A percentile compares a stretch with the other conserved stretches of the same genome.
These are phyloP conservation scores for Heterotis niloticus DNA, from an alignment of 2,113 vertebrate species.

Conservation along the genomic window DNA sequence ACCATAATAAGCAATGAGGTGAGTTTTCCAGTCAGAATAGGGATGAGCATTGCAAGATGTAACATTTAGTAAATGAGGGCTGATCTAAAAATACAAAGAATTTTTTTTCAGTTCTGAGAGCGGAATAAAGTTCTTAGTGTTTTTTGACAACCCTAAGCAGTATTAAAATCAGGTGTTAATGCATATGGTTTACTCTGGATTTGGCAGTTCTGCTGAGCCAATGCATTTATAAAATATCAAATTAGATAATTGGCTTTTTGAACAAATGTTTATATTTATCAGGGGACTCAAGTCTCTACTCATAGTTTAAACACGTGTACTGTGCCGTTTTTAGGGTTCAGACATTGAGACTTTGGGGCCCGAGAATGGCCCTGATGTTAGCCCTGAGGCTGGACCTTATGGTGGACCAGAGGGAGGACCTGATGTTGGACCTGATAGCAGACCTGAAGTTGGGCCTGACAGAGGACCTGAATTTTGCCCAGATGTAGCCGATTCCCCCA, in stretches of 20 bases:
- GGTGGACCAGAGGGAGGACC: conserved; percentile 61
- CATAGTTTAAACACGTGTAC: neutral
- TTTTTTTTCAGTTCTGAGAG: too few species aligned
- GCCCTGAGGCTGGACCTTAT: conserved; percentile 47
- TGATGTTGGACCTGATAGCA: conserved; percentile 49
- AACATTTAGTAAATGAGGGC: too few species aligned
- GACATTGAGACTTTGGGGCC: conserved; percentile 77
- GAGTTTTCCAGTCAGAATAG: conserved; percentile 23
- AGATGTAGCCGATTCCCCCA: conserved; percentile 48
- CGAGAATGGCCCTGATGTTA: conserved; percentile 60
- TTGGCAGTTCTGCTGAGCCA: too few species aligned
- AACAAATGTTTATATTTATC: too few species aligned
- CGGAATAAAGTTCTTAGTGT: too few species aligned
- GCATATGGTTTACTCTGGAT: too few species aligned
- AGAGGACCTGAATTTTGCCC: conserved; percentile 50
- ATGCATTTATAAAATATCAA: too few species aligned
- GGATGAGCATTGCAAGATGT: neutral
- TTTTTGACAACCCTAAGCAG: neutral
- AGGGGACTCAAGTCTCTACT: too few species aligned
- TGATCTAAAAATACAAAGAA: too few species aligned
- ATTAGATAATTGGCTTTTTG: too few species aligned
- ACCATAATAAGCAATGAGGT: conserved; percentile 95
- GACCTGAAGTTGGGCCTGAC: conserved; percentile 60
- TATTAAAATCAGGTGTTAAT: too few species aligned
- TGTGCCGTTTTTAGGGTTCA: conserved; percentile 71